Percentiles rank a stretch among this genome's conserved stretches.
phyloP scores from a whole-genome alignment of 1,140 invertebrate species.

The Achroia grisella region DNA sequence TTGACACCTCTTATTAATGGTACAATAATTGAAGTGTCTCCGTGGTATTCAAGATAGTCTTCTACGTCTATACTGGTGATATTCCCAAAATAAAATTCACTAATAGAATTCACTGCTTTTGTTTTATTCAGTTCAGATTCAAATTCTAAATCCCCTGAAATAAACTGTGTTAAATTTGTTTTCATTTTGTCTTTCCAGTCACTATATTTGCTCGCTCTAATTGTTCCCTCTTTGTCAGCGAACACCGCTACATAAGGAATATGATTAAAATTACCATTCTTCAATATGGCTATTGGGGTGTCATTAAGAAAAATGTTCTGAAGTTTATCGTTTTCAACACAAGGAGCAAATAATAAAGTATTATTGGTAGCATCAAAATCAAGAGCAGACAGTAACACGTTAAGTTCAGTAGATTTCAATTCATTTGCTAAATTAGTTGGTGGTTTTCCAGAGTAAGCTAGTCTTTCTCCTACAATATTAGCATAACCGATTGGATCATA shows the following conservation, averaged over 20 bases:
- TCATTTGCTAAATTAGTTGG: constrained; percentile 28
- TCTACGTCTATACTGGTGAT: constrained; percentile 40
- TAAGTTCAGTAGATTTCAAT: constrained; percentile 26
- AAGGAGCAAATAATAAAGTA: constrained; percentile 43
- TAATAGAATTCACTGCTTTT: constrained; percentile 23
- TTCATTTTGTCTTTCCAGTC: constrained; percentile 46
- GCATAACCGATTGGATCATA: too few species aligned
- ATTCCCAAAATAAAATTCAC: constrained; percentile 42
- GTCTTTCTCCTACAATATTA: too few species aligned
- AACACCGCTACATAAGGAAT: constrained; percentile 40
- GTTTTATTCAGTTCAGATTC: constrained; percentile 21
- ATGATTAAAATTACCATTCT: constrained; percentile 25
- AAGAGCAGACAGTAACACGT: constrained; percentile 24
- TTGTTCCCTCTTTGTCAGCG: constrained; percentile 46
- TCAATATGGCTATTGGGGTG: constrained; percentile 58
- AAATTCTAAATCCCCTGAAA: too few species aligned
- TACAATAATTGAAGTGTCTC: too few species aligned
- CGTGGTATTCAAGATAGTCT: constrained; percentile 51
- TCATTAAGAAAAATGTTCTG: too few species aligned
- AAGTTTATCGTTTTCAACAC: too few species aligned
- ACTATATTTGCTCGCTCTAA: constrained; percentile 37
- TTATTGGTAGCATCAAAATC: constrained; percentile 40
- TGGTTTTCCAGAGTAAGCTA: constrained; percentile 27
- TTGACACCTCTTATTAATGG: too few species aligned
- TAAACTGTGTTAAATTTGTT: constrained; percentile 41